Evolutionary conservation across 1,140 invertebrate species (phyloP), one percentile per base, ranked within the genome.

Genomic region (Drosophila repletoides): DNA sequence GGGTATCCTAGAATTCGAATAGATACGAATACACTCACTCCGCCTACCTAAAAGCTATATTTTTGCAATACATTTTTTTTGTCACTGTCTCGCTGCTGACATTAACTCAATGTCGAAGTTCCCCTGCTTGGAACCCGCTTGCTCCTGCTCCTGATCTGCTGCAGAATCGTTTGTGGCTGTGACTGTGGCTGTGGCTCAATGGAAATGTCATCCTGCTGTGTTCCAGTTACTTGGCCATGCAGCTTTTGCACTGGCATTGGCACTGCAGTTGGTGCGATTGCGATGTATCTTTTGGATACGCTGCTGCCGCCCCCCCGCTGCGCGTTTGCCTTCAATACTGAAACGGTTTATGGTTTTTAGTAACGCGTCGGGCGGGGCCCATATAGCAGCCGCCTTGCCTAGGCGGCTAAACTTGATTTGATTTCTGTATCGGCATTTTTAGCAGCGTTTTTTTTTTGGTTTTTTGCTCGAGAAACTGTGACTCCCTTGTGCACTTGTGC

Each of bases 181-280:
- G 65, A 56, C 80, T 46, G 31, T 46, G 59, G 59, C 28, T 38
- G 43, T 51, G 65, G 60, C 80, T 86, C 80, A 86, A 86, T 86
- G 80, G 77, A 86, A 87, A 80, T 86, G 80, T 86, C 80, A 86
- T 86, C 80, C 80, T 86, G 80, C 80, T 86, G 80, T 86, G 80
- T 86, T 86, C 80, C 76, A 86, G 80, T 86, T 87, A 87, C 80
- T 86, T 72, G 61, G 72, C 67, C 71, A 65, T 40, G 59, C 59
- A 46, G 45, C 55, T 72, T n/a, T 72, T 67, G 74, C 72, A 71
- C 70, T 46, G 46, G 28, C 58, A 52, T 52, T 52, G 12, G 36
- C 48, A 53, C 26, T 58, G n/a, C n/a, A 26, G n/a, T 26, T 29
- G 10, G 19, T 49, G 48, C 59, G 36, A 58, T 77, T 45, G 48